Base-by-base conservation (phyloP, 1,140 invertebrate species). In the Psix sp. region DNA sequence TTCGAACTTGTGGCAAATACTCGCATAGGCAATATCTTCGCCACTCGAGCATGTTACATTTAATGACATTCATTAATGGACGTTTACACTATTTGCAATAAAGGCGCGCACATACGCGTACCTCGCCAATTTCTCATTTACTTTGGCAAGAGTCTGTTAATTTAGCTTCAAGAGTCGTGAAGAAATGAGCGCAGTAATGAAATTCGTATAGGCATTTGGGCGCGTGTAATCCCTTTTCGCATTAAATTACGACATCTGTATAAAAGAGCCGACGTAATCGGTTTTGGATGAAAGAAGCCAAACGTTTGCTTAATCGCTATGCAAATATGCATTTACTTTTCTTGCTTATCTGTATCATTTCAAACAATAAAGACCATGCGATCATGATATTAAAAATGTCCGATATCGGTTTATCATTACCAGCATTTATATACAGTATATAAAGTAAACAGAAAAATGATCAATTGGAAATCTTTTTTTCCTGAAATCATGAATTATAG, bases 21-120 rank as follows among this genome's bases (percentile, higher is more conserved):
- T 72, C 72, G 72, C 70, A 77, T 78, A 77, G 62, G 77, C 57
- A 80, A 75, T 75, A 74, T 72, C 63, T 72, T 72, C 38, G 52
- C 73, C 75, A 70, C 76, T 81, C 82, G 80, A 77, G 76, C 81
- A 80, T 82, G 82, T 77, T 79, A 79, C 77, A 83, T 85, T 85
- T 82, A 85, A 85, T 84, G 82, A 82, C 83, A 81, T 78, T 81
- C 83, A 82, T 84, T 85, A 85, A 85, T 79, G 82, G 81, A 82
- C 82, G 78, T 83, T 83, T 83, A 82, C 80, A 82, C 78, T 79
- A 79, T 77, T 76, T 71, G 78, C 77, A 84, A 84, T 83, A 82
- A 84, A 82, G 80, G 81, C 51, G 77, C 56, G 71, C 67, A 67
- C 70, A 67, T 72, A 72, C 59, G 65, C 68, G 65, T 54, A 68